These are phyloP conservation scores for Apodemus sylvaticus DNA, from an alignment of 2,113 vertebrate species.

Conservation along the genomic window DNA sequence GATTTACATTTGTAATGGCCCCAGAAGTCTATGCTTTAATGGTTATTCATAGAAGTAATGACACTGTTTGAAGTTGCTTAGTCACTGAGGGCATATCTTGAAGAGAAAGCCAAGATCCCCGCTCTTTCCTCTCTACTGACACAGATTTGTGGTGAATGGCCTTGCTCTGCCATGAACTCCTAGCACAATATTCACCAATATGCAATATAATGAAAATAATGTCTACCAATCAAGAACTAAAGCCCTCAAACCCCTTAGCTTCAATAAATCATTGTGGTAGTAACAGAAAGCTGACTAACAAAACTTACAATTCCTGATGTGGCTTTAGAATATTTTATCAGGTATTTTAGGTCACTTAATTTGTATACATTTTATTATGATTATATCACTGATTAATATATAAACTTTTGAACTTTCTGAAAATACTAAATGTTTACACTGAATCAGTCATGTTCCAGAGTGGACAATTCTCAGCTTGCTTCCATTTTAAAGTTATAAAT, in stretches of 20 bases:
- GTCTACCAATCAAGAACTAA: background rate
- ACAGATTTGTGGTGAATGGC: background rate
- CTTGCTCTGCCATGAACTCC: background rate
- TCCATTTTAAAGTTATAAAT: slow-evolving; percentile 3
- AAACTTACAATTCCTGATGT: background rate
- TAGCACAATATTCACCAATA: background rate
- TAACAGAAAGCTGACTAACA: background rate
- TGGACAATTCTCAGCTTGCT: background rate
- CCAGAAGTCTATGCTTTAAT: background rate
- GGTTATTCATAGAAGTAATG: background rate
- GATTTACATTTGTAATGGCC: background rate
- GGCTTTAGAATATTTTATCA: slow-evolving; percentile 25
- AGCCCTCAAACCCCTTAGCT: too few relatives aligned
- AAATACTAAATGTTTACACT: background rate
- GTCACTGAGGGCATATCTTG: background rate
- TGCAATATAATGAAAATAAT: too few relatives aligned
- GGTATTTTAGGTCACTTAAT: background rate
- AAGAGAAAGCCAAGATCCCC: background rate
- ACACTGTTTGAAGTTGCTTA: background rate
- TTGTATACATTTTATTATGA: background rate
- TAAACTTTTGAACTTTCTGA: background rate
- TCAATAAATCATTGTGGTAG: background rate
- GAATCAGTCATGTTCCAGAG: background rate
- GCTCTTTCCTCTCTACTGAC: background rate
- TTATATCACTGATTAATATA: background rate